Conservation (phyloP, 2,888 invertebrate species). For the Lasioglossum figueresi region DNA sequence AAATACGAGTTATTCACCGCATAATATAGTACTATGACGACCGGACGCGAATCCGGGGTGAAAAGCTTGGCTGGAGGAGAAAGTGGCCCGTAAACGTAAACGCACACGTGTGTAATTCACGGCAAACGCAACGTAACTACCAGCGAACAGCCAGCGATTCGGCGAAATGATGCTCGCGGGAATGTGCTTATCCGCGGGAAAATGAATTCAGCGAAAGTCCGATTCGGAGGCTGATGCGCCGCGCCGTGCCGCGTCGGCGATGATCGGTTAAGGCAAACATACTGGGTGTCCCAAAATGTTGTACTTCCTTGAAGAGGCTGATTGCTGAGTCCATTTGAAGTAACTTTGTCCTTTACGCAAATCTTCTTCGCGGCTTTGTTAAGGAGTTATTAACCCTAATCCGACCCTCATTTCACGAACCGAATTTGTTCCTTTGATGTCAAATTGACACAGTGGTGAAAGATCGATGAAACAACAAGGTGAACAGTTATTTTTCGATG, state of each 20-base stretch:
- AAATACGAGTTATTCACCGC: neutral
- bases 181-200: conserved; percentile 21
- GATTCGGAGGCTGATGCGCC: conserved; percentile 5
- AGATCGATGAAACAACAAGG: too few relatives aligned
- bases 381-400: too few relatives aligned
- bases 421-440: too few relatives aligned
- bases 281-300: too few relatives aligned
- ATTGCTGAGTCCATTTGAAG: too few relatives aligned
- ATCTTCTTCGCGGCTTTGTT: too few relatives aligned
- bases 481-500: too few relatives aligned
- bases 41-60: neutral
- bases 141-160: neutral
- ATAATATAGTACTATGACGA: neutral
- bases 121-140: neutral
- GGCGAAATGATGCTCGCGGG: conserved; percentile 11
- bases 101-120: neutral
- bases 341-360: too few relatives aligned
- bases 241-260: neutral
- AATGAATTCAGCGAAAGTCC: conserved; percentile 41
- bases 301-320: too few relatives aligned
- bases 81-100: conserved; percentile 1
- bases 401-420: too few relatives aligned
- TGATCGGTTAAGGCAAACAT: neutral
- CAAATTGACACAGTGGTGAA: too few relatives aligned
- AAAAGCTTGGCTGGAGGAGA: conserved; percentile 31